Evolutionary conservation across 2,113 vertebrate species (phyloP).

Genomic region (Stictonetta naevosa): DNA sequence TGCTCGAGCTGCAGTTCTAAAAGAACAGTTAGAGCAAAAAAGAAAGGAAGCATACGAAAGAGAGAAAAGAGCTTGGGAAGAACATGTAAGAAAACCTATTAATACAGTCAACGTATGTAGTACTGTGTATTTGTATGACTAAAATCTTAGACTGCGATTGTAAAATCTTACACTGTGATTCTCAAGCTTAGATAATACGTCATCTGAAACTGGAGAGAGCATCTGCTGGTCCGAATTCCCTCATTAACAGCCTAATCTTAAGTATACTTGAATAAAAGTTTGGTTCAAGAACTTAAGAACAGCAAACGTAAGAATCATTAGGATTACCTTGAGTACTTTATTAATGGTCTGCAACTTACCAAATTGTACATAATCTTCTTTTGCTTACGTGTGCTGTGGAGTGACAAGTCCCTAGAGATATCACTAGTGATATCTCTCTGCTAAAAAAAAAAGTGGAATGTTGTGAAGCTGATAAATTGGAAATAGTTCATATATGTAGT

Average conservation of each 20-base stretch:
- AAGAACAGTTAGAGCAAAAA: slow-evolving; percentile 93
- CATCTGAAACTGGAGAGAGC: background rate
- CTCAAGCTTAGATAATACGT: background rate
- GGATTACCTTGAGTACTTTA: background rate
- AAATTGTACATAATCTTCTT: background rate
- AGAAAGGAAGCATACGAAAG: slow-evolving; percentile 91
- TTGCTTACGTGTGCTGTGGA: background rate
- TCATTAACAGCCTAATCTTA: background rate
- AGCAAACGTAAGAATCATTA: background rate
- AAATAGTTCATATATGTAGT: background rate
- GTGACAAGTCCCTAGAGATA: background rate
- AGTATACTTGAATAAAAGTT: background rate
- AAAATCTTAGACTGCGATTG: background rate
- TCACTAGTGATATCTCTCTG: background rate
- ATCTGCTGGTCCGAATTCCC: background rate
- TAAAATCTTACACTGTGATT: background rate
- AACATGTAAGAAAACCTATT: slow-evolving; percentile 86
- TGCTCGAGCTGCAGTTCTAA: slow-evolving; percentile 89
- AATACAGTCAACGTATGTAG: accelerated
- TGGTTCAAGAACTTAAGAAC: background rate
- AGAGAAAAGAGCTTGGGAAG: slow-evolving; percentile 93
- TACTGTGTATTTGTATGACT: background rate
- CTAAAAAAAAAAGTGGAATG: background rate
- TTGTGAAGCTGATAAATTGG: background rate
- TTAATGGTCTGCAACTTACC: background rate